Evolutionary conservation across 2,888 invertebrate species (phyloP), one percentile per base, ranked within the genome.

Genomic region (Dendrolimus pini): DNA sequence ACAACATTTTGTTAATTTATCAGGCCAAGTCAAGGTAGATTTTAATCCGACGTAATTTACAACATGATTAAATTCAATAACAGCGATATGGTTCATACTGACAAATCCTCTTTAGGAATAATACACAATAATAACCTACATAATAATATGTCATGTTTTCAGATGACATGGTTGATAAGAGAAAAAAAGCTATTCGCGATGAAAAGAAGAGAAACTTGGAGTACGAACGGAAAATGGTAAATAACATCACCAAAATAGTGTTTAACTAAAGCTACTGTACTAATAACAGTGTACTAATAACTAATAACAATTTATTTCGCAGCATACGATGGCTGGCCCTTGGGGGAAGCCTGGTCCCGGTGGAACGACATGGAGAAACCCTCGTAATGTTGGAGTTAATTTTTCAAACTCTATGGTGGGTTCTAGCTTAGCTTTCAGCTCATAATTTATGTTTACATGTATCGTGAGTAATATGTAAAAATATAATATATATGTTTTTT

Each of bases 381-480:
- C 94, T 61, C 92, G 93, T 71, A 89, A 93, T 75, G 91, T 95
- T 72, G 96, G 95, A 72, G 84, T 93, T 69, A 93, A 94, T 83
- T 96, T 96, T 90, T 93, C 94, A 70, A 93, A 94, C 80, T 96
- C 96, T 67, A 92, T 96, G 95, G 95, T 95, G 92, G 58, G 67
- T 64, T 54, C 14, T 54, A 52, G 12, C 6, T 30, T 30, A 3
- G 30, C 52, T 52, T 55, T 56, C 0, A 41, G 7, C 53, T 53
- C 12, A 18, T 9, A 57, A 42, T 13, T 54, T 42, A 53, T 57
- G 3, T 10, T 18, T 52, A 55, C 55, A 55, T 52, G 56, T 7
- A 12, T 58, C 56, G 13, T 52, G 13, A 30, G 47, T 47, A 10
- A 10, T 47, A 47, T 9, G 12, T 56, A 47, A 41, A 42, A 18